Evolutionary conservation across 2,113 vertebrate genomes (phyloP).

Genomic region (Ariopsis seemanni): DNA sequence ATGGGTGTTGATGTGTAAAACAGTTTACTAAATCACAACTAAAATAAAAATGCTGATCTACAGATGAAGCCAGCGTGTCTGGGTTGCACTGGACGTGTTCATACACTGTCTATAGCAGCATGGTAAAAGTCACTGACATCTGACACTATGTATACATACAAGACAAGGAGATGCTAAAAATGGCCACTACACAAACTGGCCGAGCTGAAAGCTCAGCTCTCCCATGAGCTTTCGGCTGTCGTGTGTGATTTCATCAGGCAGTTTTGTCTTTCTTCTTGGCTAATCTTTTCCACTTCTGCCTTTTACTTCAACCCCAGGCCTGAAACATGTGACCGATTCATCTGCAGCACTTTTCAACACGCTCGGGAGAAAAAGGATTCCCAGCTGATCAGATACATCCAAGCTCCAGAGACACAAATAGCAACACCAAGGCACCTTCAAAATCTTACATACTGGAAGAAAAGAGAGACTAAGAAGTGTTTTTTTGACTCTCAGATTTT

Average conservation of each 20-base stretch:
- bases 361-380: constrained; percentile 66
- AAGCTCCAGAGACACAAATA: constrained; percentile 70
- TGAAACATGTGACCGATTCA: constrained; percentile 68
- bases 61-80: neutral
- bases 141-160: constrained; percentile 55
- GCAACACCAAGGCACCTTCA: constrained; percentile 63
- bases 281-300: constrained; percentile 38
- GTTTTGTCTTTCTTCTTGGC: constrained; percentile 22
- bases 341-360: constrained; percentile 64
- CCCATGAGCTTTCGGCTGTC: constrained; percentile 34
- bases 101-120: neutral
- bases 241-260: constrained; percentile 47
- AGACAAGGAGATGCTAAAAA: constrained; percentile 54
- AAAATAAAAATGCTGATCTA: neutral
- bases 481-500: constrained; percentile 32
- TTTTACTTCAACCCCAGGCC: neutral
- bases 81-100: neutral
- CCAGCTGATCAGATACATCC: constrained; percentile 64
- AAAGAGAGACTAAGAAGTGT: neutral
- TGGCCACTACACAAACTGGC: constrained; percentile 43
- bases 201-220: constrained; percentile 38
- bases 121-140: constrained; percentile 6
- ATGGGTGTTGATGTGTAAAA: neutral
- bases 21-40: neutral
- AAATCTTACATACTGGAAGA: neutral